Evolutionary conservation across 2,888 invertebrate species (phyloP).

Genomic region (Netelia virgata): DNA sequence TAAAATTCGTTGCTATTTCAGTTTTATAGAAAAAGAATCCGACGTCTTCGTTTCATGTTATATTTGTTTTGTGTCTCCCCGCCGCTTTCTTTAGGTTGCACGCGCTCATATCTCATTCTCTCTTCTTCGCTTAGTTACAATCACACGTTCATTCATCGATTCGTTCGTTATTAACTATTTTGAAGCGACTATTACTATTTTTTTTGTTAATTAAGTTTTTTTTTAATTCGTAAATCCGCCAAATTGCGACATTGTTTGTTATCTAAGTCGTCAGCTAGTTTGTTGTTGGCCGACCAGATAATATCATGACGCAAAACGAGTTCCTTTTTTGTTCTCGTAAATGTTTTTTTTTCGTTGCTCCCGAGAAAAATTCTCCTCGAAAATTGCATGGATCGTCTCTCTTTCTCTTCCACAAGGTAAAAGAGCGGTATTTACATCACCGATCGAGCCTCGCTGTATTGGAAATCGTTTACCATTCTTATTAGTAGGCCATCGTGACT

Average conservation of each 20-base stretch:
- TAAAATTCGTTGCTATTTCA: slow-evolving; percentile 58
- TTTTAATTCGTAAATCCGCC: slow-evolving; percentile 44
- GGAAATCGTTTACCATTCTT: not conserved
- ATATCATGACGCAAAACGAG: not conserved
- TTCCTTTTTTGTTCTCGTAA: slow-evolving; percentile 2
- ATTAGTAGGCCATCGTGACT: slow-evolving; percentile 54
- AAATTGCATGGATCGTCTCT: slow-evolving; percentile 2
- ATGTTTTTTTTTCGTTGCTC: slow-evolving; percentile 14
- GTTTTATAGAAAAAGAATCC: slow-evolving; percentile 26
- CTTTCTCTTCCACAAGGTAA: not conserved
- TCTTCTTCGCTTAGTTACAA: slow-evolving; percentile 15
- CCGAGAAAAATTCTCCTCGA: slow-evolving; percentile 4
- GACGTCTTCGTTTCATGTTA: slow-evolving; percentile 47
- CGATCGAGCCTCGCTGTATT: slow-evolving; percentile 15
- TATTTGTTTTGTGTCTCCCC: not conserved
- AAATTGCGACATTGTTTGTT: slow-evolving; percentile 7
- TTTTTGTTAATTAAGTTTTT: slow-evolving; percentile 41
- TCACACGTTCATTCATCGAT: slow-evolving; percentile 26
- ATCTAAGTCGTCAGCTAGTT: not conserved
- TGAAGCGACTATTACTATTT: slow-evolving; percentile 57
- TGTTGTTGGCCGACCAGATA: not conserved
- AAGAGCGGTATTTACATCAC: not conserved
- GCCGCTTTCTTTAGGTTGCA: slow-evolving; percentile 8
- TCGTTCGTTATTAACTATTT: slow-evolving; percentile 44
- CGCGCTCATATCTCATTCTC: slow-evolving; percentile 32